phyloP scores from a whole-genome alignment of 1,140 invertebrate genomes.

The Acromyrmex heyeri region DNA sequence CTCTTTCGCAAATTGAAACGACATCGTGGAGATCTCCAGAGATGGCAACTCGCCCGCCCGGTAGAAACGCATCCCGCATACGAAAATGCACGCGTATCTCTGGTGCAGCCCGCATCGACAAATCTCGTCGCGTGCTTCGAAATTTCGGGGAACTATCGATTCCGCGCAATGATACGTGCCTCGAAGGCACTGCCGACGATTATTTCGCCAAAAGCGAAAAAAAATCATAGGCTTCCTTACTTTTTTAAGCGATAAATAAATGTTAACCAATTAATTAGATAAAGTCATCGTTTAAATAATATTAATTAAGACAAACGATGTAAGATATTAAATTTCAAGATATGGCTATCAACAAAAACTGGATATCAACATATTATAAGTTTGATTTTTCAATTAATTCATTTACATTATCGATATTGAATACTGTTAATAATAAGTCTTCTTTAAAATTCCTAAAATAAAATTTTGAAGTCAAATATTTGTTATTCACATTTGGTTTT shows the following conservation, averaged over 20 bases:
- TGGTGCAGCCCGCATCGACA: not conserved
- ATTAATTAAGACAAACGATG: not conserved
- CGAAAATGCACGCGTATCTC: constrained; percentile 61
- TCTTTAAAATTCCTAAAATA: not conserved
- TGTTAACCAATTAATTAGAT: not conserved
- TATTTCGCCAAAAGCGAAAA: not conserved
- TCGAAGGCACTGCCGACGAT: not conserved
- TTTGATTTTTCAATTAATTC: not conserved
- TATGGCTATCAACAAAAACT: not conserved
- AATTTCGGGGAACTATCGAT: constrained; percentile 65
- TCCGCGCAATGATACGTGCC: constrained; percentile 35
- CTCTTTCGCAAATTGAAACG: constrained; percentile 58
- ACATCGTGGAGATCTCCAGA: constrained; percentile 56
- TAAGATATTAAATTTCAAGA: not conserved
- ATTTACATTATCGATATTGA: not conserved
- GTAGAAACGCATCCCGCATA: constrained; percentile 69
- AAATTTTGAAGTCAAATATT: not conserved
- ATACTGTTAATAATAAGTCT: not conserved
- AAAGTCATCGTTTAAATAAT: not conserved
- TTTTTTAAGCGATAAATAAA: not conserved
- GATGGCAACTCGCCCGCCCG: constrained; percentile 65
- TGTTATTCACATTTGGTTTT: not conserved
- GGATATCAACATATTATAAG: not conserved
- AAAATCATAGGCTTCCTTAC: too few species aligned
- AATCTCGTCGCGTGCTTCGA: constrained; percentile 55